Evolutionary conservation across 2,888 invertebrate genomes (phyloP).

Genomic region (Epistrophe grossulariae): DNA sequence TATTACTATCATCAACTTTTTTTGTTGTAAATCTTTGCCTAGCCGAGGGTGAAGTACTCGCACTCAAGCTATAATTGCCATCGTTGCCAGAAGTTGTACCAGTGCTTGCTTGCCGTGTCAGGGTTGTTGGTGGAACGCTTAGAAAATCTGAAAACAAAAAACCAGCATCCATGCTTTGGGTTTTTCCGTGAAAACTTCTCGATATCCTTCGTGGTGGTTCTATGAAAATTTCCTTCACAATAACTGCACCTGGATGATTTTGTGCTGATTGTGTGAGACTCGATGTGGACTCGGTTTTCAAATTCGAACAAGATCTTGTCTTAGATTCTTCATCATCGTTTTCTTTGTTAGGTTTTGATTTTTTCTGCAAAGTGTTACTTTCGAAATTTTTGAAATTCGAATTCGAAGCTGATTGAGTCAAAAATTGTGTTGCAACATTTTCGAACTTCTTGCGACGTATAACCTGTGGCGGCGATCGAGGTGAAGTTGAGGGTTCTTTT

Average conservation of each 20-base stretch:
- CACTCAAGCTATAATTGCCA: conserved; percentile 57
- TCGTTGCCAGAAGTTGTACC: conserved; percentile 31
- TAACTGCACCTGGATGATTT: conserved; percentile 82
- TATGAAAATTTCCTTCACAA: conserved; percentile 85
- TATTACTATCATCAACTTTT: conserved; percentile 78
- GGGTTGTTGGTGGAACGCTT: conserved; percentile 77
- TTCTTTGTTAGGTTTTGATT: conserved; percentile 73
- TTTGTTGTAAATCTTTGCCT: conserved; percentile 78
- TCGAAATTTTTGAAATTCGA: conserved; percentile 82
- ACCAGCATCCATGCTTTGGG: conserved; percentile 82
- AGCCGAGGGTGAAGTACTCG: conserved; percentile 77
- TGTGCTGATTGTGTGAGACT: conserved; percentile 78
- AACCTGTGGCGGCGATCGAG: conserved; percentile 80
- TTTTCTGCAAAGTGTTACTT: conserved; percentile 80
- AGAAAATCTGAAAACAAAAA: conserved; percentile 81
- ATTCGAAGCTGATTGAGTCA: conserved; percentile 81
- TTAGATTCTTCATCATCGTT: conserved; percentile 78
- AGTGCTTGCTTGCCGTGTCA: conserved; percentile 75
- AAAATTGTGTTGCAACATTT: conserved; percentile 77
- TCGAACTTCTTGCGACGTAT: conserved; percentile 81
- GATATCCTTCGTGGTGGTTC: conserved; percentile 85
- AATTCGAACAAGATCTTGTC: conserved; percentile 80
- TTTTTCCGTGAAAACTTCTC: conserved; percentile 83
- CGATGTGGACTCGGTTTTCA: conserved; percentile 78
- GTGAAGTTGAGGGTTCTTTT: conserved; percentile 78